phyloP scores from a whole-genome alignment of 1,140 invertebrate species.

The Halyomorpha halys region DNA sequence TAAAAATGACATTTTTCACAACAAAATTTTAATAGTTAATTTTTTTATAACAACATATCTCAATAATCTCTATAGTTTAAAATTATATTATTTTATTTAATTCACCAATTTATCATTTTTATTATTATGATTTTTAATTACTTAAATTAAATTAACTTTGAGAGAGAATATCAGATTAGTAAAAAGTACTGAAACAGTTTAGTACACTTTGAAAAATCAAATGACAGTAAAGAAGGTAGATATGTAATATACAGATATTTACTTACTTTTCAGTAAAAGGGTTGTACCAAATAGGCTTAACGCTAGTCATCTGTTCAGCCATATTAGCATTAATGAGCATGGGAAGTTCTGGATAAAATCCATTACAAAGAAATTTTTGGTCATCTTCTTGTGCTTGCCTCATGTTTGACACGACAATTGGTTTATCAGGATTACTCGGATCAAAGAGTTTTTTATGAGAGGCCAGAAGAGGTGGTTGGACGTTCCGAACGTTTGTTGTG shows the following conservation, averaged over 20 bases:
- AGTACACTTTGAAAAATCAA: too few species aligned
- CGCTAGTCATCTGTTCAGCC: conserved; percentile 7
- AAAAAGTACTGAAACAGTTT: too few species aligned
- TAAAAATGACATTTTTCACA: too few species aligned
- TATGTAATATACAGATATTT: neutral
- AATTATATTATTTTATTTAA: too few species aligned
- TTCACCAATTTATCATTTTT: too few species aligned
- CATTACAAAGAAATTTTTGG: conserved; percentile 4
- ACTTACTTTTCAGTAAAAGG: conserved; percentile 20
- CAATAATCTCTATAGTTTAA: too few species aligned
- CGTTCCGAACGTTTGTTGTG: neutral
- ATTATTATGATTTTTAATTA: too few species aligned
- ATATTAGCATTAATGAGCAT: conserved; percentile 8
- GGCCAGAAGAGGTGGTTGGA: neutral
- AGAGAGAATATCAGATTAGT: too few species aligned
- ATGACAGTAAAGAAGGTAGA: too few species aligned
- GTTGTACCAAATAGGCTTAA: conserved; percentile 14
- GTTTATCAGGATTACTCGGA: conserved; percentile 24
- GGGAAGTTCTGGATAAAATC: neutral
- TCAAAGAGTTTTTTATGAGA: conserved; percentile 17
- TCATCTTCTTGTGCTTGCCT: conserved; percentile 13
- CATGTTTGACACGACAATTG: conserved; percentile 19
- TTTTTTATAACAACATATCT: too few species aligned
- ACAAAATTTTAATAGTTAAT: too few species aligned
- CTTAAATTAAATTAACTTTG: too few species aligned